These are phyloP conservation scores for Ferdinandea cuprea DNA, from an alignment of 2,888 invertebrate genomes.

Conservation along the genomic window DNA sequence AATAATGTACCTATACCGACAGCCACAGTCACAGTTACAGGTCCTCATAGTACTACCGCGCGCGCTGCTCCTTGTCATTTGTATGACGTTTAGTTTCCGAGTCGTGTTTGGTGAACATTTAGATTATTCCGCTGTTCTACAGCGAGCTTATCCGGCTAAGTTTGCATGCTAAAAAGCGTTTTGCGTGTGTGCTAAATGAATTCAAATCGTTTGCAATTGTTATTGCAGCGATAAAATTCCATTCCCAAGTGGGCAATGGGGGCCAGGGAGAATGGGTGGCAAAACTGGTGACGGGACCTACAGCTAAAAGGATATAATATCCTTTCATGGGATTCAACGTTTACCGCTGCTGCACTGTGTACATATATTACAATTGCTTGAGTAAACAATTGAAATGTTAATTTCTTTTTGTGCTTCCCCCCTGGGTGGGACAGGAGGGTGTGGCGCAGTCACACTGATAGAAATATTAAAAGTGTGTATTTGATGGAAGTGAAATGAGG, in stretches of 20 bases:
- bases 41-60: too few species aligned
- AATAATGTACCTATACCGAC: background rate
- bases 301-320: constrained; percentile 48
- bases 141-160: constrained; percentile 30
- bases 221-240: constrained; percentile 77
- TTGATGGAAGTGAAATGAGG: constrained; percentile 68
- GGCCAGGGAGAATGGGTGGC: background rate
- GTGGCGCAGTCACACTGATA: constrained; percentile 35
- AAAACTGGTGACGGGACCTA: background rate
- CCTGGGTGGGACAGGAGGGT: background rate
- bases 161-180: constrained; percentile 69
- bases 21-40: background rate
- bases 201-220: constrained; percentile 79
- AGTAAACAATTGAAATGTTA: constrained; percentile 74
- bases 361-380: constrained; percentile 69
- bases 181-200: constrained; percentile 76
- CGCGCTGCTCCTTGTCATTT: background rate
- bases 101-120: constrained; percentile 62
- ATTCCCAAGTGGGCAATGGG: constrained; percentile 24
- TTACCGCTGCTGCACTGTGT: constrained; percentile 45
- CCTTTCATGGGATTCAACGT: constrained; percentile 54
- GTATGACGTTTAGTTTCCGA: constrained; percentile 46
- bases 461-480: constrained; percentile 63
- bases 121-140: constrained; percentile 43
- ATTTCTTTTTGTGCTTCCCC: constrained; percentile 44